Conservation (phyloP, 2,797 vertebrate genomes). For the Leptodactylus fallax region DNA sequence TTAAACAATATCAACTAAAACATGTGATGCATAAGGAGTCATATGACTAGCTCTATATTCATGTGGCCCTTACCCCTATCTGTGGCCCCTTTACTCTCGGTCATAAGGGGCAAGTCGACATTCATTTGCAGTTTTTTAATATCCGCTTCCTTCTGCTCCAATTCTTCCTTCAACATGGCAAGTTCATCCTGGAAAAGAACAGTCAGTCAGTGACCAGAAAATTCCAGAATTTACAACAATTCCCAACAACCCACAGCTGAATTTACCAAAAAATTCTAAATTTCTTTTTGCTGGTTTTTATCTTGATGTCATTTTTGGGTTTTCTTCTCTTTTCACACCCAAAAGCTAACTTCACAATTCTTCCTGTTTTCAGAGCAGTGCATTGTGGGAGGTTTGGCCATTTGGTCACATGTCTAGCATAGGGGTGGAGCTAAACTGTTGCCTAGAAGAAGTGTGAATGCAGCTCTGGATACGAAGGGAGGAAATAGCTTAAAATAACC, state of each 20-base stretch:
- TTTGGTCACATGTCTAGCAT: not conserved
- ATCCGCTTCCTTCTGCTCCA: constrained; percentile 89
- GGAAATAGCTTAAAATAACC: not conserved
- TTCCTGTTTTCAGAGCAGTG: not conserved
- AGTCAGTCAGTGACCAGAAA: not conserved
- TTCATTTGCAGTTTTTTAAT: constrained; percentile 88
- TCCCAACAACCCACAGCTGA: not conserved
- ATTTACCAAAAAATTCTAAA: not conserved
- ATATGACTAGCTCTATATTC: too few species aligned
- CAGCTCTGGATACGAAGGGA: not conserved
- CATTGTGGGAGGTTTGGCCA: not conserved
- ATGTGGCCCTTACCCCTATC: constrained; percentile 84
- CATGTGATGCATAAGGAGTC: too few species aligned
- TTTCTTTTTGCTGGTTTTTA: not conserved
- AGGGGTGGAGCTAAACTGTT: not conserved
- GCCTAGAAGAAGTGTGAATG: not conserved
- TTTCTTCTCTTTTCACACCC: not conserved
- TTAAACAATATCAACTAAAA: too few species aligned
- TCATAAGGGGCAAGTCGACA: constrained; percentile 74
- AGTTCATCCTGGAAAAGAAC: constrained; percentile 86
- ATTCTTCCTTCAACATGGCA: constrained; percentile 83
- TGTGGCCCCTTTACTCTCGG: constrained; percentile 76
- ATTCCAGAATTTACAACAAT: not conserved
- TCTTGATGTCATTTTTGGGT: not conserved
- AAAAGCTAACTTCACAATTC: not conserved